Base-by-base conservation (phyloP, 2,888 invertebrate genomes). In the Stenoptilia bipunctidactyla region DNA sequence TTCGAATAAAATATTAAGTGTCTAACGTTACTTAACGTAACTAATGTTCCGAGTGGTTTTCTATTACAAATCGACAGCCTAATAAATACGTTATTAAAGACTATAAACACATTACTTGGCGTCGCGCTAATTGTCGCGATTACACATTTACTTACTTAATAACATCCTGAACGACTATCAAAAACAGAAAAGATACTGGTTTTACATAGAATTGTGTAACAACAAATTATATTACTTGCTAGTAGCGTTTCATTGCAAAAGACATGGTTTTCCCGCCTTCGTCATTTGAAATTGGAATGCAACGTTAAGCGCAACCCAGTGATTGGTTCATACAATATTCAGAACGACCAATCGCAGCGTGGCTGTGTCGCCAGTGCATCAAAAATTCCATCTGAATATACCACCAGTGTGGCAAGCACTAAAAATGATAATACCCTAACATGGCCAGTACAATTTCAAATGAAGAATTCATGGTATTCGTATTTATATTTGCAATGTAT, bases 341-440 rank as follows among this genome's bases (percentile, higher is more conserved):
- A 83, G 68, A 51, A 58, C 74, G 54, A 59, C 83, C 82, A 83
- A 83, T 83, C 68, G 80, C 71, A 70, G 58, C 62, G 55, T 71
- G 74, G 61, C 77, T 77, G 80, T 80, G 82, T 82, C 73, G 80
- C 83, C 79, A 79, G 79, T 83, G 82, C 82, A 85, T 85, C 84
- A 83, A 85, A 85, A 84, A 85, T 84, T 85, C 85, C 77, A 85
- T 85, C 84, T 83, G 83, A 80, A 77, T 80, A 76, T 76, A 72
- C 64, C 55, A 47, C 44, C 72, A 71, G 75, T 82, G 82, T 83
- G 82, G 80, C 73, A 62, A 79, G 82, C 77, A 82, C 83, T 84
- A 84, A 85, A 85, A 84, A 84, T 83, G 82, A 84, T 84, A 83
- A 84, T 84, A 67, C 82, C 72, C 74, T 74, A 76, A 79, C 77